Evolutionary conservation across 2,797 vertebrate species (phyloP).

Genomic region (Sitta carolinensis): DNA sequence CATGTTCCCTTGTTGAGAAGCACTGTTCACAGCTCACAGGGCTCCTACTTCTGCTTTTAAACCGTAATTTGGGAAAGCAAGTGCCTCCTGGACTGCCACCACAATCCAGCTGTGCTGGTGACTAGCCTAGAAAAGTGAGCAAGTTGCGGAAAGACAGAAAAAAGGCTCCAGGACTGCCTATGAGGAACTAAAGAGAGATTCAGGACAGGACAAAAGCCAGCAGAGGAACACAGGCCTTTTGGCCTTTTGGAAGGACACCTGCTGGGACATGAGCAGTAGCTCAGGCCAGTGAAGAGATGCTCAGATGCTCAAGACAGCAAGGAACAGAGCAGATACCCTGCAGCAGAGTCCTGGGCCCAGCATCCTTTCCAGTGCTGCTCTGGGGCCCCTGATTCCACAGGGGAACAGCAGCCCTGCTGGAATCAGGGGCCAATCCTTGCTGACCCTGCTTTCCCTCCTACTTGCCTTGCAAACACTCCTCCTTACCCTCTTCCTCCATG

Average conservation of each 20-base stretch:
- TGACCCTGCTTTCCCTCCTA: background rate
- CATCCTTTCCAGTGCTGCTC: fast-evolving
- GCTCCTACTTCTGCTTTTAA: background rate
- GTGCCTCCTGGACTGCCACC: background rate
- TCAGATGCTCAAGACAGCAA: background rate
- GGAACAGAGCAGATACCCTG: background rate
- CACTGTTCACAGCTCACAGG: background rate
- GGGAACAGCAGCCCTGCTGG: fast-evolving
- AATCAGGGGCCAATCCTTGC: background rate
- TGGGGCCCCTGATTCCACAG: fast-evolving
- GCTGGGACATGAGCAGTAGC: background rate
- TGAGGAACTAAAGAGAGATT: background rate
- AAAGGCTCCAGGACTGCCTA: background rate
- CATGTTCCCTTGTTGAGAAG: background rate
- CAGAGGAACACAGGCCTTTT: background rate
- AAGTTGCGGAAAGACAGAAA: fast-evolving
- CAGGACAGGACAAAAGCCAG: background rate
- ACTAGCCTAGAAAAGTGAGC: background rate
- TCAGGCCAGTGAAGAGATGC: background rate
- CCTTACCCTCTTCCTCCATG: background rate
- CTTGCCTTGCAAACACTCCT: background rate
- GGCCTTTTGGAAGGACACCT: background rate
- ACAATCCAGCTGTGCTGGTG: fast-evolving
- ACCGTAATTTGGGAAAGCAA: background rate
- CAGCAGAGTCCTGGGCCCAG: background rate